Percentiles rank a stretch among this genome's conserved stretches.
These are phyloP conservation scores for Schmidtea mediterranea DNA, from an alignment of 1,140 invertebrate species.

Conservation along the genomic window DNA sequence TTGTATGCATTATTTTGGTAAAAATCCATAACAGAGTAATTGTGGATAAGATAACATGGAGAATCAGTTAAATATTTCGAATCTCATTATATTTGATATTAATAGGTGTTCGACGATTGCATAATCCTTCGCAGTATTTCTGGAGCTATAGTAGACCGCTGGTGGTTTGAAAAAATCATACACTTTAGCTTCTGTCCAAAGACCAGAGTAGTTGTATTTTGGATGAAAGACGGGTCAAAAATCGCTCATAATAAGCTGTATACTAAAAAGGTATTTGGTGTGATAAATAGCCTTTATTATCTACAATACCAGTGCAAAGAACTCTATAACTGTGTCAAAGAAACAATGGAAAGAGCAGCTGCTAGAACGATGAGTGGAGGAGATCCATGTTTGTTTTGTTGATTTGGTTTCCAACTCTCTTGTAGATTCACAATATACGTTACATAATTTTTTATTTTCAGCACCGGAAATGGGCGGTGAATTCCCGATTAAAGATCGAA, in stretches of 20 bases:
- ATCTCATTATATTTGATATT: neutral
- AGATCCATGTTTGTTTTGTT: neutral
- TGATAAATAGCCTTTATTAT: neutral
- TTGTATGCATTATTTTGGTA: no score
- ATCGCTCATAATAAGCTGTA: neutral
- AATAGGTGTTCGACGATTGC: constrained; percentile 62
- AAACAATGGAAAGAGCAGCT: neutral
- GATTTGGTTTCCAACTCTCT: no score
- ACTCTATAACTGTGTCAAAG: neutral
- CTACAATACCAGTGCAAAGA: neutral
- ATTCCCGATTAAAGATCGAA: neutral
- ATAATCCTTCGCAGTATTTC: constrained; percentile 66
- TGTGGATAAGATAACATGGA: no score
- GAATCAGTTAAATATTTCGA: no score
- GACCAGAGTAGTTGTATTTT: constrained; percentile 25
- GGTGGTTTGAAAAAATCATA: constrained; percentile 94
- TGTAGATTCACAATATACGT: no score
- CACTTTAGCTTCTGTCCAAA: constrained; percentile 99
- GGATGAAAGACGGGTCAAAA: neutral
- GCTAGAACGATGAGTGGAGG: neutral
- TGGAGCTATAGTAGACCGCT: constrained; percentile 71
- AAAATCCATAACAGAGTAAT: no score
- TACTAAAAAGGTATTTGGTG: neutral
- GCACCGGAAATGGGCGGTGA: neutral
- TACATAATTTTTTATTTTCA: no score